A percentile compares a stretch with the other conserved stretches of the same genome.
phyloP scores from a whole-genome alignment of 2,888 invertebrate genomes.

The Rhodophaea formosa region DNA sequence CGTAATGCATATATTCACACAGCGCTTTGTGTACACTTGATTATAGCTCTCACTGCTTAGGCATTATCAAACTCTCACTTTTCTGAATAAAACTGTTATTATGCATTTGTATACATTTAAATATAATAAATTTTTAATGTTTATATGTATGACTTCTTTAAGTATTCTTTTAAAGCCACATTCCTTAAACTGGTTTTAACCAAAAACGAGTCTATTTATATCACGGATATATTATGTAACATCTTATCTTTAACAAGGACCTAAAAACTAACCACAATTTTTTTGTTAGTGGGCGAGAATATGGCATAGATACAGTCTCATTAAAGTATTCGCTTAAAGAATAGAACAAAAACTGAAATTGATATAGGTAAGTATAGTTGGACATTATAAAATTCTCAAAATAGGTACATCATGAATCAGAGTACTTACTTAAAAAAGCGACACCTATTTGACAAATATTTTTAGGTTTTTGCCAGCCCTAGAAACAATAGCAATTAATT shows the following conservation, averaged over 20 bases:
- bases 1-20: neutral
- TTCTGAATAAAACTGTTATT: conserved; percentile 2
- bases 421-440: too few species aligned
- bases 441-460: too few species aligned
- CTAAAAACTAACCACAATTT: neutral
- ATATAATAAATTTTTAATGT: too few species aligned
- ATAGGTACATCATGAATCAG: too few species aligned
- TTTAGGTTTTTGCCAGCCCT: conserved; percentile 26
- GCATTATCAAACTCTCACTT: neutral
- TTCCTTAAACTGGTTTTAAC: neutral
- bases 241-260: neutral
- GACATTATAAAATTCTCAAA: too few species aligned
- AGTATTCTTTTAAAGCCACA: neutral
- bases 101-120: too few species aligned
- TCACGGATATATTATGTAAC: neutral
- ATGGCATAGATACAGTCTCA: neutral
- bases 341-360: neutral
- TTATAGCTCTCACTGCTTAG: neutral
- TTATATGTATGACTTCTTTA: neutral
- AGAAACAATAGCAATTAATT: conserved; percentile 35
- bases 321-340: neutral
- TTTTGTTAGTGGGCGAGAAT: neutral
- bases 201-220: neutral
- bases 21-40: neutral
- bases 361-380: too few species aligned